These are phyloP conservation scores for Eretmocerus hayati DNA, from an alignment of 2,888 invertebrate species.

Conservation along the genomic window DNA sequence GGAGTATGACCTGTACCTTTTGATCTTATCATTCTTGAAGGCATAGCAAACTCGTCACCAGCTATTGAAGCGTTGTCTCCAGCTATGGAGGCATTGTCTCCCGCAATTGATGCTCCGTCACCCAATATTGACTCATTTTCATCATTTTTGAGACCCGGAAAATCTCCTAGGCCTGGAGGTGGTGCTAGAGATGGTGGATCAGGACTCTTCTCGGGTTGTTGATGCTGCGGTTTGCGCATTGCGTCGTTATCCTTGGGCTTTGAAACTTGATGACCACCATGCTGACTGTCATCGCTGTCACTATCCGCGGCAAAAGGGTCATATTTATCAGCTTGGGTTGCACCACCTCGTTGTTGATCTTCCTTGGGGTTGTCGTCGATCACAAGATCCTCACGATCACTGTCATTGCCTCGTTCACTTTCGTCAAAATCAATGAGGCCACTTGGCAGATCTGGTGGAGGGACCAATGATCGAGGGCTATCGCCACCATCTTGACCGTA, in stretches of 20 bases:
- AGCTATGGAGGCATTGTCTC: constrained; percentile 10
- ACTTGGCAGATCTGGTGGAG: constrained; percentile 47
- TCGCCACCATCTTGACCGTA: constrained; percentile 35
- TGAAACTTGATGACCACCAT: not conserved
- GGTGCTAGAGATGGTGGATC: constrained; percentile 22
- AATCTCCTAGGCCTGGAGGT: constrained; percentile 25
- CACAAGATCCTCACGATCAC: constrained; percentile 39
- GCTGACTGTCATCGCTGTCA: constrained; percentile 30
- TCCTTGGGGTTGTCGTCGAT: constrained; percentile 44
- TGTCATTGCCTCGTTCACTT: constrained; percentile 42
- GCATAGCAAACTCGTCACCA: not conserved
- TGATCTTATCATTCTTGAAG: not conserved
- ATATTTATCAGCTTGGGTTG: constrained; percentile 33
- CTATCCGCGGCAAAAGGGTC: constrained; percentile 43
- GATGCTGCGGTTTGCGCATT: not conserved
- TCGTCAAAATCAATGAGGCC: constrained; percentile 43
- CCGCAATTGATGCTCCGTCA: constrained; percentile 12
- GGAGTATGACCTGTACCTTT: not conserved
- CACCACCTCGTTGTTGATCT: constrained; percentile 14
- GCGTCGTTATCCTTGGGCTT: not conserved
- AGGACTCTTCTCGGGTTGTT: not conserved
- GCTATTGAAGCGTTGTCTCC: not conserved
- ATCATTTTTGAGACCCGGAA: constrained; percentile 24
- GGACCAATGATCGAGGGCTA: constrained; percentile 30
- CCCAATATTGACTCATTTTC: constrained; percentile 18